Evolutionary conservation across 2,888 invertebrate genomes (phyloP).

Genomic region (Bimastos eiseni): DNA sequence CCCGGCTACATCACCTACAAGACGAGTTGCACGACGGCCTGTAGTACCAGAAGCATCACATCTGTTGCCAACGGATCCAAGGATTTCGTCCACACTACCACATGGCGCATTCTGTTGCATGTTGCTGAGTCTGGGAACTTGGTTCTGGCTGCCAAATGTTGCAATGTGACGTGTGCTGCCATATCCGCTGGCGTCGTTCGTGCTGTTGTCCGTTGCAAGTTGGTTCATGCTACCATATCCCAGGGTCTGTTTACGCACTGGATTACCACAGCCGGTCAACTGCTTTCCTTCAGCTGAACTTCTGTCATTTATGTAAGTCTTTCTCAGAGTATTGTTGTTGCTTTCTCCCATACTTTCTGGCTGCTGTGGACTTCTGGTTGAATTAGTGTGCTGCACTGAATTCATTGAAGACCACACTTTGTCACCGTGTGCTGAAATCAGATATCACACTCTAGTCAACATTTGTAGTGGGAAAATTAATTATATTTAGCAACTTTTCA

Average conservation of each 20-base stretch:
- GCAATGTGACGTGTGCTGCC: not conserved
- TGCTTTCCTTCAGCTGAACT: not conserved
- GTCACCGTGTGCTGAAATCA: not conserved
- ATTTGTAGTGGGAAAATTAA: not conserved
- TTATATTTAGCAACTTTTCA: not conserved
- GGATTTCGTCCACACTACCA: not conserved
- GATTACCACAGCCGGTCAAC: not conserved
- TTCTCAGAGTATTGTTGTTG: slow-evolving; percentile 9
- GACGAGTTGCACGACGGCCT: not conserved
- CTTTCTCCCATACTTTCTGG: not conserved
- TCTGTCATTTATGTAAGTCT: not conserved
- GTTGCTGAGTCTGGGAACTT: not conserved
- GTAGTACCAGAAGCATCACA: not conserved
- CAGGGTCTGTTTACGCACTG: not conserved
- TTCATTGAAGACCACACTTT: not conserved
- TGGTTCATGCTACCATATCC: not conserved
- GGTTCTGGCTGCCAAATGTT: not conserved
- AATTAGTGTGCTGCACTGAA: not conserved
- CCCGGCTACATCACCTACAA: not conserved
- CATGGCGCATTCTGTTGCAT: not conserved
- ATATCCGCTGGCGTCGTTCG: not conserved
- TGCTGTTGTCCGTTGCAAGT: not conserved
- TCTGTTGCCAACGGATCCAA: no score
- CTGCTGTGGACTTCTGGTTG: not conserved
- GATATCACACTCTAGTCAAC: not conserved